A percentile compares a stretch with the other conserved stretches of the same genome.
Conservation (phyloP, 2,888 invertebrate species). For the Drosophila emarginata region DNA sequence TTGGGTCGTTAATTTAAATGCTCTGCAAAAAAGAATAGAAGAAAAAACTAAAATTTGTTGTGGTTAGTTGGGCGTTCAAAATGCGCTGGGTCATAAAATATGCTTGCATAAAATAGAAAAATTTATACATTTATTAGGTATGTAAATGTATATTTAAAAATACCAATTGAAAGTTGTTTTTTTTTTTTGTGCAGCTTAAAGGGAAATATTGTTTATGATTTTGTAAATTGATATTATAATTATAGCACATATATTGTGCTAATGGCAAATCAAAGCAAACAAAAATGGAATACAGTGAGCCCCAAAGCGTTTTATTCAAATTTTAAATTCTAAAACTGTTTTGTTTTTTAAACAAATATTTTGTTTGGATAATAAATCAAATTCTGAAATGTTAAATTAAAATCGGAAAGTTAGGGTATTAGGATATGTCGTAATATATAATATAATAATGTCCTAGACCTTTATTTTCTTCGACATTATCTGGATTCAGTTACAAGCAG, state of each 20-base stretch:
- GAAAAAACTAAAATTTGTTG: slow-evolving; percentile 42
- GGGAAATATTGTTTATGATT: not conserved
- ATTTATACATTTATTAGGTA: not conserved
- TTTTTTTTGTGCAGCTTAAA: not conserved
- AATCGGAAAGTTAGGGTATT: too few relatives aligned
- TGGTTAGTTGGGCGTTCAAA: slow-evolving; percentile 44
- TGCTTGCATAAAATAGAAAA: slow-evolving; percentile 32
- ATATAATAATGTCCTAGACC: too few relatives aligned
- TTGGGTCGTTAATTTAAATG: slow-evolving; percentile 66
- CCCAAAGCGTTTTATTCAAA: too few relatives aligned
- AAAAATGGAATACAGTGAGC: not conserved
- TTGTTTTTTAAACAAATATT: too few relatives aligned
- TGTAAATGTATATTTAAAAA: not conserved
- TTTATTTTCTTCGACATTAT: too few relatives aligned
- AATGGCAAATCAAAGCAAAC: not conserved
- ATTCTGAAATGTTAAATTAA: too few relatives aligned
- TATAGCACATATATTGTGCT: not conserved
- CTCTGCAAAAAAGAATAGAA: slow-evolving; percentile 40
- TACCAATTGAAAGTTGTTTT: not conserved
- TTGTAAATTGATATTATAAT: not conserved
- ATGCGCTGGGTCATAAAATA: slow-evolving; percentile 54
- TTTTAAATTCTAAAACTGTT: too few relatives aligned
- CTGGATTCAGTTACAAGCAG: too few relatives aligned
- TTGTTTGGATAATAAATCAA: too few relatives aligned
- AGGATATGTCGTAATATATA: too few relatives aligned